Evolutionary conservation across 2,797 vertebrate species (phyloP), one percentile per base, ranked within the genome.

Genomic region (Chaunax sp.): DNA sequence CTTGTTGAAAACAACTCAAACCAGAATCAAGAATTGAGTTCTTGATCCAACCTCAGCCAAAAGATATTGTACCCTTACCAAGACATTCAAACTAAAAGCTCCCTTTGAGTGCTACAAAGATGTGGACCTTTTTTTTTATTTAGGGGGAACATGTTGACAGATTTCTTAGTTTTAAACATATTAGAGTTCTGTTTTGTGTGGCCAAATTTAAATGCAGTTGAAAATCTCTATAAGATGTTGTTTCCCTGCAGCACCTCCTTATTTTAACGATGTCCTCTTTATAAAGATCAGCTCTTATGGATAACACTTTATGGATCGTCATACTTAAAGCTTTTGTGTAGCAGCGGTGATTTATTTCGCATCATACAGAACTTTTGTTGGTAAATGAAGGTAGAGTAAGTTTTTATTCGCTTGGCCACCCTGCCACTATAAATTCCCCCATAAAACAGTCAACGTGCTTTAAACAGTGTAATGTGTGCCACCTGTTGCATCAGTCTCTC

Each of bases 11-110:
- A 72, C 35, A 64, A 23, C 43, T 63, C 72, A 64, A 65, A 75
- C 69, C 25, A 44, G 57, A 80, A 78, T 72, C 14, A 51, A 80
- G 30, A 68, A 78, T 76, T 49, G 5, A 43, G 26, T 82, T 81
- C 77, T 69, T 78, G 56, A 62, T 79, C 60, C 44, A 57, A 74
- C 45, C 20, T 64, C 50, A 56, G 47, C 30, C 60, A 66, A 64
- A 69, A 60, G 23, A 56, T 37, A 33, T 38, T 59, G 43, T 68
- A 30, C 35, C 72, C 80, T 80, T 73, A 43, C 30, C 76, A 28
- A 6, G 4, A 47, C 5, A 62, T 68, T 50, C 60, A 11, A 58
- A 30, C 38, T 53, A 20, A 77, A 81, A 50, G 54, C 19, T 46
- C 64, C 62, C 44, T 69, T 54, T 63, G 50, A 77, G 66, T 44